These are phyloP conservation scores for Gavia stellata DNA, from an alignment of 2,113 vertebrate genomes.

Conservation along the genomic window DNA sequence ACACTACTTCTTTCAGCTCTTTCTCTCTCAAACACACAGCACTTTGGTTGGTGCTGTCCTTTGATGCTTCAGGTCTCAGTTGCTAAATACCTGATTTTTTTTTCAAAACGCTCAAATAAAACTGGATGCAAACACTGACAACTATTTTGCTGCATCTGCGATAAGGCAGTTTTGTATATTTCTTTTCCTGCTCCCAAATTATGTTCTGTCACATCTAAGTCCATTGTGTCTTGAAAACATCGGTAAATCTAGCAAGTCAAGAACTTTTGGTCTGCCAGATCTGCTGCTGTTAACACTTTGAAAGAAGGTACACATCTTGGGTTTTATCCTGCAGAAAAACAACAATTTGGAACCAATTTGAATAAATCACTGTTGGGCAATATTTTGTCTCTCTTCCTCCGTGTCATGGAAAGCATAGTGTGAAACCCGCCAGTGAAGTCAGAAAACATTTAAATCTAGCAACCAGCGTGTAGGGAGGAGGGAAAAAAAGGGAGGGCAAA, in stretches of 20 bases:
- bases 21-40: not conserved
- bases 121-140: not conserved
- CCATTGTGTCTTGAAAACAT: not conserved
- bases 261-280: not conserved
- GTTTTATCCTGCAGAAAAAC: not conserved
- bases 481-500: not conserved
- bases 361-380: not conserved
- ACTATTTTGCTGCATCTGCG: not conserved
- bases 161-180: not conserved
- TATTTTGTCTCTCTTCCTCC: not conserved
- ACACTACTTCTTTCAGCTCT: not conserved
- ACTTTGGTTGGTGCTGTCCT: not conserved
- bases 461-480: not conserved
- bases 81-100: not conserved
- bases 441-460: not conserved
- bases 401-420: not conserved
- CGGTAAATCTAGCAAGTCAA: not conserved
- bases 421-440: not conserved
- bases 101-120: not conserved
- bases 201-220: not conserved
- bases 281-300: not conserved
- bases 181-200: not conserved
- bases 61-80: not conserved
- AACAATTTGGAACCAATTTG: not conserved
- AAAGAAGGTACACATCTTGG: not conserved